Percentiles rank a stretch among this genome's conserved stretches.
These are phyloP conservation scores for Onychomys leucogaster DNA, from an alignment of 2,797 vertebrate species.

Conservation along the genomic window DNA sequence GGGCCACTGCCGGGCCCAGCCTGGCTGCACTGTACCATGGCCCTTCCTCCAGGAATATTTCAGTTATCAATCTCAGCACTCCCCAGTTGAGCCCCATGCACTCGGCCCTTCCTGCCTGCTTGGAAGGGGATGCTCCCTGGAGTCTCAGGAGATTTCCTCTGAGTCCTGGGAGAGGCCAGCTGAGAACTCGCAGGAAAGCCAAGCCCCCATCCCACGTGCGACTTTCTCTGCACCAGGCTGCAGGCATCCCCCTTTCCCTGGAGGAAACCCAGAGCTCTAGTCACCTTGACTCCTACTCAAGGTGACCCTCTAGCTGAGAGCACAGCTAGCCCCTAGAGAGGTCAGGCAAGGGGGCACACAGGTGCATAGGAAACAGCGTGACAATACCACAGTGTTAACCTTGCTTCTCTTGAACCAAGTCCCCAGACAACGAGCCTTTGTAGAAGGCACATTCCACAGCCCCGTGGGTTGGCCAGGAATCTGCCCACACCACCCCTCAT, in stretches of 20 bases:
- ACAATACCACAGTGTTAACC: not conserved
- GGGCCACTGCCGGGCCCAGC: not conserved
- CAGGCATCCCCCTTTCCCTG: not conserved
- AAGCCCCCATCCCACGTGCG: not conserved
- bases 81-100: not conserved
- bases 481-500: not conserved
- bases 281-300: not conserved
- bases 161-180: not conserved
- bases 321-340: not conserved
- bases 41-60: not conserved
- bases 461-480: constrained; percentile 78
- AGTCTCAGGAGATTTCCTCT: not conserved
- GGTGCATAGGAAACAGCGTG: rapidly evolving
- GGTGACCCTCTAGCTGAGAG: not conserved
- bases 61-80: not conserved
- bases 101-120: not conserved
- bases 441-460: constrained; percentile 82
- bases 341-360: not conserved
- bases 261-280: not conserved
- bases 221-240: not conserved
- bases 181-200: not conserved
- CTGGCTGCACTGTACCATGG: not conserved
- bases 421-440: constrained; percentile 69
- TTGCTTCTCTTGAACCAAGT: constrained; percentile 17
- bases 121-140: not conserved